Base-by-base conservation (phyloP, 2,113 vertebrate genomes). In the Spilogale gracilis region DNA sequence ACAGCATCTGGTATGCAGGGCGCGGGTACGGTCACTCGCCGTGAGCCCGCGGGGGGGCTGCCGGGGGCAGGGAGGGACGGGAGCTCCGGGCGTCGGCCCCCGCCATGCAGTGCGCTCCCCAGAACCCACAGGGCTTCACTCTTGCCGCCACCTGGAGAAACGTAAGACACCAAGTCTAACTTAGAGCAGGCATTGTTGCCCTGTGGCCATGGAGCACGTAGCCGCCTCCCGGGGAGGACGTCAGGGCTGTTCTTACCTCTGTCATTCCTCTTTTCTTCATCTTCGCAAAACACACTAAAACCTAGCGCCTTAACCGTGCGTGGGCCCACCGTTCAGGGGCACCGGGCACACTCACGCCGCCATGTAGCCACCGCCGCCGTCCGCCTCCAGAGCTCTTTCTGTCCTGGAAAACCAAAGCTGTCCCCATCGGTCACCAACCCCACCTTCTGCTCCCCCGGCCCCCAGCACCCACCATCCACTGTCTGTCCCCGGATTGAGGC, bases 1-100 rank as follows among this genome's bases (percentile, higher is more conserved):
- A 99, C 99, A 99, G 99, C 98, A 99, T 99, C 98, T 99, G 99
- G 99, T 99, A 92, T 79, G 98, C 9, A 16, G 0, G 17, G 20
- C 0, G 1, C 56, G 1, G 4, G 21, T 0, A 11, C 17, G n/a
- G 48, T 48, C 9, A 3, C 56, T 17, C 4, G 0, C 17, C 48
- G 1, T 0, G 0, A 45, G 86, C 21, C 21, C 61, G 13, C 45
- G 6, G 27, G 79, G 80, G 30, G 21, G 8, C 16, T 5, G 23
- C 0, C 0, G 13, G 1, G 2, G 32, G 4, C 10, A 1, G 2
- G 54, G 32, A 43, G 43, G 2, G 43, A 23, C 6, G 0, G 73
- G 20, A 23, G 18, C 71, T 43, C 11, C 21, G 5, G 6, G 20
- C 2, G 20, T 43, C 5, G 23, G 38, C 38, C 38, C 38, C 38